Percentiles rank a stretch among this genome's conserved stretches.
phyloP scores from a whole-genome alignment of 1,140 invertebrate species.

The Conus ventricosus region DNA sequence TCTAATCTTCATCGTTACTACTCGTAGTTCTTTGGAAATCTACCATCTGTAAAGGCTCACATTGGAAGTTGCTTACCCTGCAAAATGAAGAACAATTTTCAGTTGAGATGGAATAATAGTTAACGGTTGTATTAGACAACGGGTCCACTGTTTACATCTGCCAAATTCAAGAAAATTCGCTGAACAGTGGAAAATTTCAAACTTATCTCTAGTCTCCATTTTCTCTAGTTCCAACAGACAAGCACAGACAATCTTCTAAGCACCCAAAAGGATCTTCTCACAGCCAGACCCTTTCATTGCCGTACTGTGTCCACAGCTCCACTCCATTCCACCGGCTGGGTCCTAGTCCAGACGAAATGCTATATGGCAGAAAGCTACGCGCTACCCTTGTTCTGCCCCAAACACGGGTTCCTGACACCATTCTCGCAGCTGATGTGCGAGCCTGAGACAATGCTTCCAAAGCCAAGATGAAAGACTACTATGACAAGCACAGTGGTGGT shows the following conservation, averaged over 20 bases:
- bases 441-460: not conserved
- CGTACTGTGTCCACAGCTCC: too few relatives aligned
- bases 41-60: constrained; percentile 30
- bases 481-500: not conserved
- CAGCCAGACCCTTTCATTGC: too few relatives aligned
- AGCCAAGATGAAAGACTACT: not conserved
- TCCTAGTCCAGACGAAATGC: too few relatives aligned
- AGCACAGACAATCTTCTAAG: not conserved
- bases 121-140: constrained; percentile 19
- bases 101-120: constrained; percentile 70
- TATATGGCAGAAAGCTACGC: too few relatives aligned
- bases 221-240: not conserved
- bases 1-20: constrained; percentile 47
- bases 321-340: too few relatives aligned
- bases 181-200: not conserved
- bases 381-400: too few relatives aligned
- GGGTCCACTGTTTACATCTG: not conserved
- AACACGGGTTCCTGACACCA: not conserved
- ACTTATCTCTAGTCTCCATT: not conserved
- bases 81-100: constrained; percentile 65
- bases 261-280: too few relatives aligned
- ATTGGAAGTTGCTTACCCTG: constrained; percentile 31
- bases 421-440: not conserved
- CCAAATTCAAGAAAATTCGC: not conserved
- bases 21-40: constrained; percentile 48